phyloP scores from a whole-genome alignment of 2,113 vertebrate genomes.

The Mixornis gularis region DNA sequence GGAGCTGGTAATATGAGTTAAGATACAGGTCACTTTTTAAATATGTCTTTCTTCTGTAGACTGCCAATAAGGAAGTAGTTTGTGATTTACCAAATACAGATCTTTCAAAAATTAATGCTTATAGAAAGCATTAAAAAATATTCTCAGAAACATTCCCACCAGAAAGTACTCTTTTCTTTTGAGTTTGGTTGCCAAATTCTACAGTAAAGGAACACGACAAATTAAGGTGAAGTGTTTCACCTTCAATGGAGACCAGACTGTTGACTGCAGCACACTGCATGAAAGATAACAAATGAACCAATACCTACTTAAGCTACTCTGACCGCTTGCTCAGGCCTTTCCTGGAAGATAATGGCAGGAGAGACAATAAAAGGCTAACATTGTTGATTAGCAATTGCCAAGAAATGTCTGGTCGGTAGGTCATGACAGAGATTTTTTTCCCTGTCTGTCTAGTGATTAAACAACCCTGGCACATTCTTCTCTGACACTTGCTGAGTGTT shows the following conservation, averaged over 20 bases:
- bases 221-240: neutral
- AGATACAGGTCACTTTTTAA: neutral
- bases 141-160: neutral
- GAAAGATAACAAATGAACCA: slow-evolving; percentile 7
- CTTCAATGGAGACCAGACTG: neutral
- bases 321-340: slow-evolving; percentile 21
- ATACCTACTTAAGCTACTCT: neutral
- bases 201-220: neutral
- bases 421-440: neutral
- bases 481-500: neutral
- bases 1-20: neutral
- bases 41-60: neutral
- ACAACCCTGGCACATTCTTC: neutral
- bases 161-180: neutral
- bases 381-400: slow-evolving; percentile 20
- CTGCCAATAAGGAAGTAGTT: neutral
- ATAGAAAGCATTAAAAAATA: neutral
- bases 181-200: neutral
- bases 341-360: slow-evolving; percentile 15
- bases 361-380: slow-evolving; percentile 4
- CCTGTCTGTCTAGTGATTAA: neutral
- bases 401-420: slow-evolving; percentile 35
- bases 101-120: neutral
- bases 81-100: neutral
- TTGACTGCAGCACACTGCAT: neutral